These are phyloP conservation scores for Frankliniella intonsa DNA, from an alignment of 2,888 invertebrate species.

Conservation along the genomic window DNA sequence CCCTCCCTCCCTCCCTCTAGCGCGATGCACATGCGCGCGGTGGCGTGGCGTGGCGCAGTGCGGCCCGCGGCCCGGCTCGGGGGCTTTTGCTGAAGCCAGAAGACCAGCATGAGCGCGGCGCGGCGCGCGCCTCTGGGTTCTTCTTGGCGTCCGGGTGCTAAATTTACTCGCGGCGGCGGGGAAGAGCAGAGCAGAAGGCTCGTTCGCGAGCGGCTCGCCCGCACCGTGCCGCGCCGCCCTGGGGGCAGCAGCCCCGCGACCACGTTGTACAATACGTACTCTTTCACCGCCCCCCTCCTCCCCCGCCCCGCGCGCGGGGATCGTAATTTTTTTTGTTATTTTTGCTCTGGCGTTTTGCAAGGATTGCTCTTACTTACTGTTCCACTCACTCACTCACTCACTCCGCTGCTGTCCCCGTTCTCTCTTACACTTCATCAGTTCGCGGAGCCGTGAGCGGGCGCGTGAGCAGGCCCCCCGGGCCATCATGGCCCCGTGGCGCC, in stretches of 20 bases:
- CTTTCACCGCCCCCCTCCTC: neutral
- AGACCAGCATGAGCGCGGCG: neutral
- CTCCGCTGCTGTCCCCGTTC: neutral
- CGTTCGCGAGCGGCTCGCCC: neutral
- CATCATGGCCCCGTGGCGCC: no score
- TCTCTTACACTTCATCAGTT: neutral
- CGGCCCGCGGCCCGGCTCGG: no score
- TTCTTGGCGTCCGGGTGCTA: conserved; percentile 1
- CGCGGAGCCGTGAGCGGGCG: no score
- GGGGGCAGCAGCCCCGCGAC: neutral
- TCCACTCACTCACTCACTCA: neutral
- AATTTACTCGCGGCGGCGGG: neutral
- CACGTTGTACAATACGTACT: no score
- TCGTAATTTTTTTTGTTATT: neutral
- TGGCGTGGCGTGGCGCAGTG: no score
- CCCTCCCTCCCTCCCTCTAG: no score
- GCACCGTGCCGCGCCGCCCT: no score
- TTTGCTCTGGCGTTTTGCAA: neutral
- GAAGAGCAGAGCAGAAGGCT: neutral
- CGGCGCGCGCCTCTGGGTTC: neutral
- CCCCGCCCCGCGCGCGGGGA: neutral
- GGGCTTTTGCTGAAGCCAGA: no score
- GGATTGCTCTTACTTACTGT: neutral
- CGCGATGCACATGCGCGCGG: no score
- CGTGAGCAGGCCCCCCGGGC: no score